phyloP scores from a whole-genome alignment of 2,888 invertebrate species.

The Orchesellides sinensis region DNA sequence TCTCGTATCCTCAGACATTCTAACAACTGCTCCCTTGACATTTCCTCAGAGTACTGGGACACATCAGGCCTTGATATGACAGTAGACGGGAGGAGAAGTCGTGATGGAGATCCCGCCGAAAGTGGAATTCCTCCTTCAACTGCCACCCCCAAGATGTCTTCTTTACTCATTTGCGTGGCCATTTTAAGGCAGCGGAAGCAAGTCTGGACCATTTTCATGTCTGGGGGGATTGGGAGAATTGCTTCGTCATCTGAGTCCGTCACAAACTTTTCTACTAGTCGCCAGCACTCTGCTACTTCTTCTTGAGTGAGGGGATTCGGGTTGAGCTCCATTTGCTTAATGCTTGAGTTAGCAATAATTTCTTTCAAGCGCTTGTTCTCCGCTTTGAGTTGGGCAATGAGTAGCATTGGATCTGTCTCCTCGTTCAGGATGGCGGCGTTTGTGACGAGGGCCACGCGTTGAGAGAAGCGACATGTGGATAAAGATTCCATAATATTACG shows the following conservation, averaged over 20 bases:
- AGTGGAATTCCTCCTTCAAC: background rate
- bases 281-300: constrained; percentile 61
- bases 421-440: constrained; percentile 78
- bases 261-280: constrained; percentile 65
- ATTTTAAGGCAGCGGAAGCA: constrained; percentile 77
- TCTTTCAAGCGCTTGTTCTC: constrained; percentile 77
- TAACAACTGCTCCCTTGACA: constrained; percentile 31
- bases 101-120: background rate
- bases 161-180: constrained; percentile 50
- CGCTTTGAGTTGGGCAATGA: constrained; percentile 77
- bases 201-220: constrained; percentile 76
- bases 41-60: background rate
- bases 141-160: background rate
- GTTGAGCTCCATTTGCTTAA: constrained; percentile 64
- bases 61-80: background rate
- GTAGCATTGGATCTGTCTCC: constrained; percentile 77
- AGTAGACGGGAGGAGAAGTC: too few relatives aligned
- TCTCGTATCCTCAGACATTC: constrained; percentile 39
- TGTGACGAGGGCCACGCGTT: constrained; percentile 79
- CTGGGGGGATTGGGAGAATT: constrained; percentile 75
- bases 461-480: constrained; percentile 80
- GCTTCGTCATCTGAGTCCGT: constrained; percentile 68
- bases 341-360: constrained; percentile 75
- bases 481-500: constrained; percentile 79
- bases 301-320: constrained; percentile 57